phyloP scores from a whole-genome alignment of 2,888 invertebrate species.

The Stictocephala bisonia region DNA sequence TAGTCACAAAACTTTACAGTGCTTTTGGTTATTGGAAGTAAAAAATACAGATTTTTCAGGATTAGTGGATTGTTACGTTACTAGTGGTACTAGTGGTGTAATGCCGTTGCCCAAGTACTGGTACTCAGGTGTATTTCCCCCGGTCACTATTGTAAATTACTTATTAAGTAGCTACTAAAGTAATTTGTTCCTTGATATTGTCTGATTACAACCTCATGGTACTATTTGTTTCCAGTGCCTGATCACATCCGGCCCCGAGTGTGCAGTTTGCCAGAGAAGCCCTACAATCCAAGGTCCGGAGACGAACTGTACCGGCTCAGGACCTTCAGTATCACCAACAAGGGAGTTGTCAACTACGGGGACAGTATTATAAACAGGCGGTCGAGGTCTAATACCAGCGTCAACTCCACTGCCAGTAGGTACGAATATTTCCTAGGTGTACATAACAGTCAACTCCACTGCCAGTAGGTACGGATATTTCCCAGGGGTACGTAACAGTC shows the following conservation, averaged over 20 bases:
- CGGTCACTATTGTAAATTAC: background rate
- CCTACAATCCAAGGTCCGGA: constrained; percentile 84
- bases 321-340: constrained; percentile 88
- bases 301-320: constrained; percentile 87
- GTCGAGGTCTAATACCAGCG: constrained; percentile 88
- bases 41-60: no score
- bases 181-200: background rate
- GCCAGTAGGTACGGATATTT: no score
- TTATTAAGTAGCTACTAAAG: background rate
- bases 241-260: constrained; percentile 86
- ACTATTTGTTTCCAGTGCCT: constrained; percentile 71
- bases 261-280: constrained; percentile 86
- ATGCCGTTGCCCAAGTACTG: no score
- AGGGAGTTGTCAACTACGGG: constrained; percentile 90
- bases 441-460: no score
- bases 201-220: background rate
- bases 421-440: constrained; percentile 61
- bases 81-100: no score
- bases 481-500: no score
- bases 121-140: background rate
- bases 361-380: constrained; percentile 88
- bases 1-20: no score
- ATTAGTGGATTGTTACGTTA: no score
- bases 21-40: no score
- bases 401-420: constrained; percentile 87